phyloP scores from a whole-genome alignment of 2,797 vertebrate species.

The Myiothlypis coronata region DNA sequence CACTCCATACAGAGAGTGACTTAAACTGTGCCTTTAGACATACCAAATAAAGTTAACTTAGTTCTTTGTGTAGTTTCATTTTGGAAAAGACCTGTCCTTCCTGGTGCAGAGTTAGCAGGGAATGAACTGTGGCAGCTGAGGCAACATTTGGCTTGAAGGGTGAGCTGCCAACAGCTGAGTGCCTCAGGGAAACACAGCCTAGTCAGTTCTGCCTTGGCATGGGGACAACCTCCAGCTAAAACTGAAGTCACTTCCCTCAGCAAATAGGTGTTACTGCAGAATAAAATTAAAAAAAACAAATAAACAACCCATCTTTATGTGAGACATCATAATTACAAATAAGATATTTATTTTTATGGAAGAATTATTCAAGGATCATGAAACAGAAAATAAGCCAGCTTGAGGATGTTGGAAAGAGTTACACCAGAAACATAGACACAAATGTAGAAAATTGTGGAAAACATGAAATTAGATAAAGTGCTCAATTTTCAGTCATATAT shows the following conservation, averaged over 20 bases:
- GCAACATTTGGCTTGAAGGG: neutral
- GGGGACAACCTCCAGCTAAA: neutral
- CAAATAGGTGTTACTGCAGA: neutral
- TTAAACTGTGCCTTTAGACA: neutral
- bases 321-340: neutral
- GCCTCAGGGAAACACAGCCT: accelerated
- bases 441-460: neutral
- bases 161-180: neutral
- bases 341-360: slow-evolving; percentile 47
- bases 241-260: neutral
- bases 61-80: neutral
- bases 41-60: neutral
- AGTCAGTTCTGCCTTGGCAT: neutral
- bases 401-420: neutral
- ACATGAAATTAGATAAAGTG: neutral
- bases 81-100: neutral
- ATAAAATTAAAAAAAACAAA: neutral
- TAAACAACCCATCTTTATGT: neutral
- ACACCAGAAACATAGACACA: neutral
- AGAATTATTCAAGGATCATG: neutral
- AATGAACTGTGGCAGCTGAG: neutral
- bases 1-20: neutral
- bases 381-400: neutral
- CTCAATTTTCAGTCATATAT: neutral
- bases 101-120: neutral